These are phyloP conservation scores for Conops quadrifasciatus DNA, from an alignment of 2,888 invertebrate genomes.

Conservation along the genomic window DNA sequence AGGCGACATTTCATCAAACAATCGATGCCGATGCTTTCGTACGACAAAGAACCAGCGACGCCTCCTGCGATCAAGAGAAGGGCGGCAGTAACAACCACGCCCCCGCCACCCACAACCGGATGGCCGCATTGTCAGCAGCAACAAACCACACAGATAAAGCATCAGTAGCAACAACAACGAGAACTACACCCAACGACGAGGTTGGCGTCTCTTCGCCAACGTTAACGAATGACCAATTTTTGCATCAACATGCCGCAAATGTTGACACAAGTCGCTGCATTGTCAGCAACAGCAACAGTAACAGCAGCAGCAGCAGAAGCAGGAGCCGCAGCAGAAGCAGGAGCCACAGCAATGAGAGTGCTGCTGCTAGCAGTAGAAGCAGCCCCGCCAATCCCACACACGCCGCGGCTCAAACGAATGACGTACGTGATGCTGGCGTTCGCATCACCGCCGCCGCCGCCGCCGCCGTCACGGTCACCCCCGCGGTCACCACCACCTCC, in stretches of 20 bases:
- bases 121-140: conserved; percentile 18
- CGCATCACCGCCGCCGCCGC: too few species aligned
- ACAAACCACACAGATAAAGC: conserved; percentile 23
- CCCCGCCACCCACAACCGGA: conserved; percentile 1
- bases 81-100: neutral
- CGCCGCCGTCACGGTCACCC: too few species aligned
- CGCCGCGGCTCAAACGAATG: too few species aligned
- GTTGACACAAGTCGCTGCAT: conserved; percentile 55
- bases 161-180: conserved; percentile 38
- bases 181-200: conserved; percentile 11
- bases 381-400: neutral
- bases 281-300: conserved; percentile 50
- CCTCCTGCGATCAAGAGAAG: conserved; percentile 12
- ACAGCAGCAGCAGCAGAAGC: conserved; percentile 10
- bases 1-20: conserved; percentile 15
- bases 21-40: neutral
- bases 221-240: conserved; percentile 17
- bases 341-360: conserved; percentile 11
- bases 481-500: too few species aligned
- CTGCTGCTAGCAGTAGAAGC: conserved; percentile 32
- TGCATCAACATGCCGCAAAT: conserved; percentile 29
- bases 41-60: conserved; percentile 27
- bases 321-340: conserved; percentile 27
- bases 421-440: too few species aligned
- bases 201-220: neutral